phyloP scores from a whole-genome alignment of 92 coral and sea anemone species.

The Siderastrea siderea region DNA sequence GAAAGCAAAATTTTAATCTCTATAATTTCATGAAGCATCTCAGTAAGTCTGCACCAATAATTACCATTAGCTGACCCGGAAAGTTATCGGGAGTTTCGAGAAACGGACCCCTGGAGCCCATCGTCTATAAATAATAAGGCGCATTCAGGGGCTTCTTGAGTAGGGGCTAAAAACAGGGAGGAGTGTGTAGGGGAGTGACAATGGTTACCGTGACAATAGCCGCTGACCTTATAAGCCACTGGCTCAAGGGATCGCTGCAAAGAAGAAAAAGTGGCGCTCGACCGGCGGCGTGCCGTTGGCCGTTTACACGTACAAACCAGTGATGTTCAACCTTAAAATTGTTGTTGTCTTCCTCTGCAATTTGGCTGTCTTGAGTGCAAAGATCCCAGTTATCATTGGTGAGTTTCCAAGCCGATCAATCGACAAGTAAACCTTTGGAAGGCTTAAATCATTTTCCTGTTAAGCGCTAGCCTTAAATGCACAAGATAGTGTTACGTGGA shows the following conservation, averaged over 20 bases:
- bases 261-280: no score
- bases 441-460: no score
- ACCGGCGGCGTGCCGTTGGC: not conserved
- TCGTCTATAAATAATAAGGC: not conserved
- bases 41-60: no score
- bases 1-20: no score
- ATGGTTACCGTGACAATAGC: not conserved
- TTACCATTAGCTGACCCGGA: no score
- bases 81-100: no score
- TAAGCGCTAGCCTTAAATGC: no score
- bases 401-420: slow-evolving; percentile 12
- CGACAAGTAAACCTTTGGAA: no score
- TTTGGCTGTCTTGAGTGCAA: slow-evolving; percentile 28
- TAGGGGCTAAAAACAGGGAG: slow-evolving; percentile 1
- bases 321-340: not conserved
- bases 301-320: not conserved
- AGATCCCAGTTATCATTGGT: slow-evolving; percentile 70
- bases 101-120: no score
- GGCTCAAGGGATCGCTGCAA: not conserved
- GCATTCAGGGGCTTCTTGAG: not conserved
- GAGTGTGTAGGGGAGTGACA: slow-evolving; percentile 12
- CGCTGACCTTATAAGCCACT: not conserved
- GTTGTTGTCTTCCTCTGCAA: slow-evolving; percentile 1
- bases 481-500: not conserved
- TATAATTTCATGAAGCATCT: no score